Conservation (phyloP, 2,113 vertebrate species). For the Centropus bengalensis region DNA sequence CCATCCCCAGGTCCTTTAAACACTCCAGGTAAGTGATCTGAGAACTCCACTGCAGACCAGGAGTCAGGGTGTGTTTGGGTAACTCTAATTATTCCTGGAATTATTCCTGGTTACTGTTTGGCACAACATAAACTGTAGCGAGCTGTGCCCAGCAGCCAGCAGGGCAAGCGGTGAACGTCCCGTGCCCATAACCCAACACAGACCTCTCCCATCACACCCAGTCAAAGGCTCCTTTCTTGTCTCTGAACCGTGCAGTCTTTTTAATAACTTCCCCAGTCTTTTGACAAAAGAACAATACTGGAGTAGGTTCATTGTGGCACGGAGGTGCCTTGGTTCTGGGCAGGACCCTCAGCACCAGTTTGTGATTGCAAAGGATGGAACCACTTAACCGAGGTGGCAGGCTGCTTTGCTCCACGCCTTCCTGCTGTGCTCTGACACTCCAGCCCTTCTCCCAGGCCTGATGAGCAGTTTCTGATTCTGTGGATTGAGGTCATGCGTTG, state of each 20-base stretch:
- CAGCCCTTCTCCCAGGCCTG: neutral
- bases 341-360: neutral
- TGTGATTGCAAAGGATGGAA: neutral
- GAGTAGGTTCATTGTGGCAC: neutral
- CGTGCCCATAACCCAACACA: neutral
- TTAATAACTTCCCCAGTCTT: neutral
- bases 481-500: neutral
- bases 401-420: neutral
- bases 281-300: neutral
- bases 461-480: neutral
- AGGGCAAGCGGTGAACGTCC: neutral
- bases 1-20: slow-evolving; percentile 94
- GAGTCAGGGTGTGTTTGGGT: neutral
- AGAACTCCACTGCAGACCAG: neutral
- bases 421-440: neutral
- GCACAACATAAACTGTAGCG: neutral
- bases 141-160: neutral
- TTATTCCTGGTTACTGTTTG: neutral
- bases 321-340: neutral
- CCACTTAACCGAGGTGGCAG: neutral
- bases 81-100: neutral
- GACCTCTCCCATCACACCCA: neutral
- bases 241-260: neutral
- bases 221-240: neutral
- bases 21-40: slow-evolving; percentile 86